These are phyloP conservation scores for Lepidochrysops patricia DNA, from an alignment of 2,888 invertebrate species.

Conservation along the genomic window DNA sequence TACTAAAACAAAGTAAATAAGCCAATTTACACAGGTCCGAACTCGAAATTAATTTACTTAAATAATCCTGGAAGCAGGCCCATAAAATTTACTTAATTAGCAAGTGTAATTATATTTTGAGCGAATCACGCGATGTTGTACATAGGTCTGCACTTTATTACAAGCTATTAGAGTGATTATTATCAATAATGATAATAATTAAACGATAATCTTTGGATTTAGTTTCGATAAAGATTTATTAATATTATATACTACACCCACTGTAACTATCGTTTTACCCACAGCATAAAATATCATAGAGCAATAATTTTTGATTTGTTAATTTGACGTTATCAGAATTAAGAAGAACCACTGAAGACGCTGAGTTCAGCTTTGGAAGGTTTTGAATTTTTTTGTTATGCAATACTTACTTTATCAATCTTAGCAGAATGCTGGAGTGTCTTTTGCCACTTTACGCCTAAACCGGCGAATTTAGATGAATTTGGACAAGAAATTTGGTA, in stretches of 20 bases:
- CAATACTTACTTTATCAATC: too few relatives aligned
- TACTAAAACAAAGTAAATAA: background rate
- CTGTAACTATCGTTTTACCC: background rate
- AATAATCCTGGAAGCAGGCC: background rate
- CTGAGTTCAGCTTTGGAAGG: too few relatives aligned
- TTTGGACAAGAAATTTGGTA: too few relatives aligned
- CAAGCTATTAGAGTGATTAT: background rate
- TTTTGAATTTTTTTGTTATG: too few relatives aligned
- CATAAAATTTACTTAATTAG: constrained; percentile 1
- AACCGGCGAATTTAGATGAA: too few relatives aligned
- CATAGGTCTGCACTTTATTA: background rate
- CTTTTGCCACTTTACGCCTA: too few relatives aligned
- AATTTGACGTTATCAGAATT: too few relatives aligned
- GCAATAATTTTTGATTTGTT: too few relatives aligned
- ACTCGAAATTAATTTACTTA: constrained; percentile 1
- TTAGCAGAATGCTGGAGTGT: too few relatives aligned
- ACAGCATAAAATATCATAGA: too few relatives aligned
- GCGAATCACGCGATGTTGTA: constrained; percentile 1
- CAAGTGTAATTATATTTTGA: background rate
- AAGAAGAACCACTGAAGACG: too few relatives aligned
- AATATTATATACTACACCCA: background rate
- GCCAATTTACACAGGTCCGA: background rate
- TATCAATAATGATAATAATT: background rate
- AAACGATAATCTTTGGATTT: background rate
- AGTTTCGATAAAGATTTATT: background rate